Evolutionary conservation across 1,140 invertebrate species (phyloP).

Genomic region (Aphis craccivora): DNA sequence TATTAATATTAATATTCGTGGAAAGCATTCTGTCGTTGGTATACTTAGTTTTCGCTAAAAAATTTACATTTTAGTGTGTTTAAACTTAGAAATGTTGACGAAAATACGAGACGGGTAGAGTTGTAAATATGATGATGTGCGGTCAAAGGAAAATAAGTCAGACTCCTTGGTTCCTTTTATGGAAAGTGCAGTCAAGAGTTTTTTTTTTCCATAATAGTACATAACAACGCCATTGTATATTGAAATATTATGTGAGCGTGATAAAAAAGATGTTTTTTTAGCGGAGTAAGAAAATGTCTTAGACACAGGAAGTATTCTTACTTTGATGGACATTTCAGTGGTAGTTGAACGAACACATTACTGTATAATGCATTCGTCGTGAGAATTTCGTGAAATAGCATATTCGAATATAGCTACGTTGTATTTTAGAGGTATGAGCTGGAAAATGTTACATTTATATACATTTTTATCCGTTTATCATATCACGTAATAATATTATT

Average conservation of each 20-base stretch:
- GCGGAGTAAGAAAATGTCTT: not conserved
- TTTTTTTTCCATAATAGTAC: too few relatives aligned
- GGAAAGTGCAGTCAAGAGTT: not conserved
- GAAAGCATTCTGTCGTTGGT: not conserved
- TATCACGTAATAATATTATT: not conserved
- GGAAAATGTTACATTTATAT: not conserved
- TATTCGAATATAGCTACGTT: not conserved
- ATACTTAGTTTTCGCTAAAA: not conserved
- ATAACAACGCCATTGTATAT: not conserved
- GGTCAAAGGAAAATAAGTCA: constrained; percentile 14
- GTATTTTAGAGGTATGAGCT: not conserved
- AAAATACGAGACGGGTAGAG: too few relatives aligned
- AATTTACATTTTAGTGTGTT: not conserved
- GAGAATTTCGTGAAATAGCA: not conserved
- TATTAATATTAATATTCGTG: not conserved
- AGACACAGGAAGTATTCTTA: not conserved
- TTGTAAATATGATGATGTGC: not conserved
- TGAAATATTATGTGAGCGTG: not conserved
- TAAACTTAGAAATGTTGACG: not conserved
- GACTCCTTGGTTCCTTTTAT: not conserved
- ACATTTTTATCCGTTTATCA: not conserved
- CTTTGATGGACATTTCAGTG: not conserved
- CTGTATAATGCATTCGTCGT: not conserved
- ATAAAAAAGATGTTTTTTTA: not conserved
- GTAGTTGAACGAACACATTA: not conserved